Evolutionary conservation across 35 echinoderm and acorn worm species (phyloP).

Genomic region (Patiria miniata): DNA sequence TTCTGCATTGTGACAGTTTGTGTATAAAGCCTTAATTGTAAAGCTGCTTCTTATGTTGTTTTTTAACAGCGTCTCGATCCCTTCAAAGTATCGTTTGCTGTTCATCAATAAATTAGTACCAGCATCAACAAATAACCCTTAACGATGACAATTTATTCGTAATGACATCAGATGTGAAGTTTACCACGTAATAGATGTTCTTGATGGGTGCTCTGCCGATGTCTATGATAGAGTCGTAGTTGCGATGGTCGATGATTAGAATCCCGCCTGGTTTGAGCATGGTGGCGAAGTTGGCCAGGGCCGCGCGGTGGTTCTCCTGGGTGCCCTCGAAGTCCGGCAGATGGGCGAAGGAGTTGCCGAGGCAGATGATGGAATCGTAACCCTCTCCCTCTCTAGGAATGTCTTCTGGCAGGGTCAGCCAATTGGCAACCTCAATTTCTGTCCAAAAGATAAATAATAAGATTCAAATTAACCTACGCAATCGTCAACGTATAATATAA

Average conservation of each 20-base stretch:
- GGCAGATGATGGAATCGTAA: constrained; percentile 58
- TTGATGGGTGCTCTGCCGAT: constrained; percentile 35
- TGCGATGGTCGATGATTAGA: constrained; percentile 64
- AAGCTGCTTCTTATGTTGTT: no score
- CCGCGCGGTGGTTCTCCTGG: constrained; percentile 14
- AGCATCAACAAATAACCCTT: not conserved
- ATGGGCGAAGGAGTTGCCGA: constrained; percentile 70
- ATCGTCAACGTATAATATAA: no score
- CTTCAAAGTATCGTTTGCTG: no score
- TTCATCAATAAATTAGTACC: no score
- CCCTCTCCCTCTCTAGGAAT: not conserved
- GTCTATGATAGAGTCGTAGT: constrained; percentile 68
- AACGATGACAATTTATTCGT: not conserved
- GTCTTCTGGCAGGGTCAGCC: constrained; percentile 64
- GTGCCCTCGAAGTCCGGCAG: constrained; percentile 51
- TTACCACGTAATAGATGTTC: constrained; percentile 73
- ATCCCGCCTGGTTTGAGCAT: constrained; percentile 68
- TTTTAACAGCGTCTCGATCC: no score
- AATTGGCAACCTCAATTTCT: constrained; percentile 70
- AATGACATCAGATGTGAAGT: no score
- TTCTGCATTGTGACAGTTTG: no score
- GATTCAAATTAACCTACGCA: not conserved
- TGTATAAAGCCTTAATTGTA: no score
- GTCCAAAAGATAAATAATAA: not conserved
- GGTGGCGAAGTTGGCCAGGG: constrained; percentile 42